Evolutionary conservation across 2,888 invertebrate genomes (phyloP).

Genomic region (Luperina testacea): DNA sequence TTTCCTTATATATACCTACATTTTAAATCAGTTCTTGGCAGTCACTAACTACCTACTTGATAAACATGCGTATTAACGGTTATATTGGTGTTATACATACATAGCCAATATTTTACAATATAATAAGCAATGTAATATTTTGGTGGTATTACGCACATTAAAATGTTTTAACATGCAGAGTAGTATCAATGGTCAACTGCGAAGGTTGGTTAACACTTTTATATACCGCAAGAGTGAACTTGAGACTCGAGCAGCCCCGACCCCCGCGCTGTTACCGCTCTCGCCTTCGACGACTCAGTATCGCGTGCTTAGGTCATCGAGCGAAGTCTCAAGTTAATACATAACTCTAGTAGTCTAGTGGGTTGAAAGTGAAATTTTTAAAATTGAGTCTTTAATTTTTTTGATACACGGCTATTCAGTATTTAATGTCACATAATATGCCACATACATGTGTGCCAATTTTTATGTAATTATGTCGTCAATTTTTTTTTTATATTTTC

Average conservation of each 20-base stretch:
- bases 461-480: background rate
- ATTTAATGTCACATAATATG: background rate
- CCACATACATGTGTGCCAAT: background rate
- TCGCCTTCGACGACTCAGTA: background rate
- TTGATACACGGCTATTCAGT: background rate
- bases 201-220: background rate
- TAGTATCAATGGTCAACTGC: background rate
- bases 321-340: background rate
- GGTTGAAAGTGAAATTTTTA: background rate
- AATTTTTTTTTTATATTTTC: background rate
- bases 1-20: conserved; percentile 1
- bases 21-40: background rate
- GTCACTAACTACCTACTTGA: conserved; percentile 15
- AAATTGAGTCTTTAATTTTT: background rate
- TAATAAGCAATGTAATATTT: background rate
- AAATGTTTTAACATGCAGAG: background rate
- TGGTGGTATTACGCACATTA: conserved; percentile 17
- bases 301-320: background rate
- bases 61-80: background rate
- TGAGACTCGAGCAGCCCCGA: background rate
- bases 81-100: conserved; percentile 6
- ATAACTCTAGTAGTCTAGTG: too few species aligned
- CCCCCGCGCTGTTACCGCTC: background rate
- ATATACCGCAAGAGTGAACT: background rate
- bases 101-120: conserved; percentile 34